Evolutionary conservation across 2,888 invertebrate genomes (phyloP).

Genomic region (Palloptera scutellata): DNA sequence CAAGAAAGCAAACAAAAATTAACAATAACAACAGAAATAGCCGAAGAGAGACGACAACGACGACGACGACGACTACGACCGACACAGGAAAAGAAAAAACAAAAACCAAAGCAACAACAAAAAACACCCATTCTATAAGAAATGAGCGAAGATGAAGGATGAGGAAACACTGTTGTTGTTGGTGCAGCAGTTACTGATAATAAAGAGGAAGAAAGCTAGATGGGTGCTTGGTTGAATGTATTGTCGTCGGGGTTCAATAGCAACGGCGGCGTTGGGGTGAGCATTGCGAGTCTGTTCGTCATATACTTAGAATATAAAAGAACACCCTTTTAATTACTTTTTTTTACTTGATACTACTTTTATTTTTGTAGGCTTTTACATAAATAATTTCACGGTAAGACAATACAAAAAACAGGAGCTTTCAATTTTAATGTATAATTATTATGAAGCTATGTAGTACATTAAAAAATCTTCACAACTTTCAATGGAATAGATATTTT

Average conservation of each 20-base stretch:
- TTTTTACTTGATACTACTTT: too few species aligned
- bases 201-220: too few species aligned
- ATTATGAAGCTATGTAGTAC: too few species aligned
- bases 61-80: constrained; percentile 16
- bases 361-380: too few species aligned
- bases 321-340: too few species aligned
- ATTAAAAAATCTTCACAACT: too few species aligned
- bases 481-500: too few species aligned
- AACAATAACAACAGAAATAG: constrained; percentile 28
- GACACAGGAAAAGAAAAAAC: constrained; percentile 11
- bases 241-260: constrained; percentile 3
- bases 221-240: neutral
- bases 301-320: too few species aligned
- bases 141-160: neutral
- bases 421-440: too few species aligned
- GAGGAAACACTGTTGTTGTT: neutral
- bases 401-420: too few species aligned
- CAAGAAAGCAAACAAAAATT: constrained; percentile 26
- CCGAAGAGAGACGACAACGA: constrained; percentile 31
- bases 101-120: constrained; percentile 15
- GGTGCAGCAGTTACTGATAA: neutral
- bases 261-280: neutral
- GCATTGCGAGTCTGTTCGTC: too few species aligned
- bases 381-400: too few species aligned
- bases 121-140: constrained; percentile 2